These are phyloP conservation scores for Seriola aureovittata DNA, from an alignment of 2,113 vertebrate genomes.

Conservation along the genomic window DNA sequence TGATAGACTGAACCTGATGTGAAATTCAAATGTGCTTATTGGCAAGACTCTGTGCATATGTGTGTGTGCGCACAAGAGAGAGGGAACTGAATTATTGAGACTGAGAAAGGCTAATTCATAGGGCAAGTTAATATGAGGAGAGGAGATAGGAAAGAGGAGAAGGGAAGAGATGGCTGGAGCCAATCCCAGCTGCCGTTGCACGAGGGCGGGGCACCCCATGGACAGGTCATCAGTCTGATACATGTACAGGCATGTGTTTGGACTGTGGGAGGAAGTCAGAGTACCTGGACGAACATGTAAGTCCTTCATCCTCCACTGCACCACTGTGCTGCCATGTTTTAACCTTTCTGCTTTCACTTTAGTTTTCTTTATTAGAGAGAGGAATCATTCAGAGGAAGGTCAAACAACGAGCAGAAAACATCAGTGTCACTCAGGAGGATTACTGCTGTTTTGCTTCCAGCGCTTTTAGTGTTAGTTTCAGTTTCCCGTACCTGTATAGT, in stretches of 20 bases:
- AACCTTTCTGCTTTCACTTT: not conserved
- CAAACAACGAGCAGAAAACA: not conserved
- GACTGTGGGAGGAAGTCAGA: too few species aligned
- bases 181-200: too few species aligned
- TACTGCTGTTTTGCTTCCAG: not conserved
- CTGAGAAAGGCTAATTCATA: conserved; percentile 14
- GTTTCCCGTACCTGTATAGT: conserved; percentile 92
- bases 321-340: not conserved
- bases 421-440: not conserved
- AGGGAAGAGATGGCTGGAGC: not conserved
- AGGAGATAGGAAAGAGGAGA: not conserved
- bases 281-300: too few species aligned
- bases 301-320: too few species aligned
- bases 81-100: conserved; percentile 50
- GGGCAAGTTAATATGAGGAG: conserved; percentile 14
- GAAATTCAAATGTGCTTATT: conserved; percentile 56
- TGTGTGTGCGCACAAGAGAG: conserved; percentile 6
- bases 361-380: not conserved
- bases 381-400: conserved; percentile 1
- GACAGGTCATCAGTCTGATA: too few species aligned
- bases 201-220: too few species aligned
- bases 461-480: not conserved
- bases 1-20: conserved; percentile 42
- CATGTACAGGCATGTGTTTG: too few species aligned
- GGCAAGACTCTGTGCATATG: not conserved